Evolutionary conservation across 1,140 invertebrate species (phyloP).

Genomic region (Drosophila arawakana): DNA sequence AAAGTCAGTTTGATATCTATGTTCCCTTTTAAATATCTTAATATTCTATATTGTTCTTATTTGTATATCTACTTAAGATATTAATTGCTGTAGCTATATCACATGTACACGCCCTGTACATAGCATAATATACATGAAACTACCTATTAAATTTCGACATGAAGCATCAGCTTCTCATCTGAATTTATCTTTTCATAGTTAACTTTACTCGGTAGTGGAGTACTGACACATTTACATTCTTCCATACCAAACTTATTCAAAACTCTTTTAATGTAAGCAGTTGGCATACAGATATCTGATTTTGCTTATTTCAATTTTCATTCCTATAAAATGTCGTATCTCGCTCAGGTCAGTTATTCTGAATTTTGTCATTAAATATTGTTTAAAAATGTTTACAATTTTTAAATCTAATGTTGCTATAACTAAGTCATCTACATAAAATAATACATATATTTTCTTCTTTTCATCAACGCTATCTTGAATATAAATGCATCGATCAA

Average conservation of each 20-base stretch:
- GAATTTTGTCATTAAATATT: not conserved
- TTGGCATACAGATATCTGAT: not conserved
- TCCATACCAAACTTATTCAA: not conserved
- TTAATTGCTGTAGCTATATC: constrained; percentile 24
- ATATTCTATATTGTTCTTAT: constrained; percentile 40
- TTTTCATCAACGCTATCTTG: not conserved
- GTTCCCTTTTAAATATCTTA: constrained; percentile 49
- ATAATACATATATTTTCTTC: not conserved
- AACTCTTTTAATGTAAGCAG: constrained; percentile 7
- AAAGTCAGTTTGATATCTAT: constrained; percentile 39
- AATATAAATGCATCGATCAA: not conserved
- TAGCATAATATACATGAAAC: not conserved
- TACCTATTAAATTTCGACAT: not conserved
- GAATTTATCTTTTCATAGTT: not conserved
- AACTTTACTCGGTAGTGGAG: not conserved
- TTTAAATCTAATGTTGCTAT: not conserved
- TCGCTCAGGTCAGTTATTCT: not conserved
- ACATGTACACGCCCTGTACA: not conserved
- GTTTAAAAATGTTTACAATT: not conserved
- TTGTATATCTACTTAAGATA: constrained; percentile 26
- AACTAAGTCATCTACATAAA: not conserved
- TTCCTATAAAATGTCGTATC: not conserved
- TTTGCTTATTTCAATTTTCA: not conserved
- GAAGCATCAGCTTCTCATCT: not conserved
- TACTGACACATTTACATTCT: not conserved